Percentiles rank a stretch among this genome's conserved stretches.
These are phyloP conservation scores for Lutraria rhynchaena DNA, from an alignment of 1,140 invertebrate genomes.

Conservation along the genomic window DNA sequence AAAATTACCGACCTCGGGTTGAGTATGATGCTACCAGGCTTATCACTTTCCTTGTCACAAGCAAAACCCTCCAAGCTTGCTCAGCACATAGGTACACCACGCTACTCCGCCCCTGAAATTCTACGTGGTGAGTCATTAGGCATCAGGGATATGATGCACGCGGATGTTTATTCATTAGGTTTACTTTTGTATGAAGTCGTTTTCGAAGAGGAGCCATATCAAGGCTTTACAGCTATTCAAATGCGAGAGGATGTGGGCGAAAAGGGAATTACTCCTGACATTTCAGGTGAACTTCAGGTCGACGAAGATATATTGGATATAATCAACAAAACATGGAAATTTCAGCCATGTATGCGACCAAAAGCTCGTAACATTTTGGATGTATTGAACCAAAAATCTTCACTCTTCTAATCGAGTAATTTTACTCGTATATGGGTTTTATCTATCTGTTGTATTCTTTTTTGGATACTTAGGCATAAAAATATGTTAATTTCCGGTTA, in stretches of 20 bases:
- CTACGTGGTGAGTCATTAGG: slow-evolving; percentile 59
- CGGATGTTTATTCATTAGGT: slow-evolving; percentile 59
- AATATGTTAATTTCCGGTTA: no score
- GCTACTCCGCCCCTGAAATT: slow-evolving; percentile 65
- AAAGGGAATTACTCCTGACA: slow-evolving; percentile 30
- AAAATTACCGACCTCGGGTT: slow-evolving; percentile 67
- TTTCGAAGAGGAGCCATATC: slow-evolving; percentile 61
- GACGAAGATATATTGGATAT: background rate
- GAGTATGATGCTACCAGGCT: slow-evolving; percentile 58
- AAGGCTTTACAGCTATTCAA: slow-evolving; percentile 21
- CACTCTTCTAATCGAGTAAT: no score
- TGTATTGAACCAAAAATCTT: background rate
- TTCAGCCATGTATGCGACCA: background rate
- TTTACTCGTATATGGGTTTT: no score
- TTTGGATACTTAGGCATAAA: no score
- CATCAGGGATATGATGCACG: slow-evolving; percentile 44
- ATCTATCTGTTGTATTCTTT: no score
- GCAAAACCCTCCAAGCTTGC: background rate
- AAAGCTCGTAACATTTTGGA: background rate
- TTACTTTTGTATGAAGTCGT: slow-evolving; percentile 57
- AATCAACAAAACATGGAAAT: background rate
- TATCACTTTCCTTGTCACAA: background rate
- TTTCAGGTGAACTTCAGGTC: slow-evolving; percentile 15
- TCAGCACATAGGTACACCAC: slow-evolving; percentile 59
- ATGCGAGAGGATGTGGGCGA: slow-evolving; percentile 53